These are phyloP conservation scores for Phrynocephalus forsythii DNA, from an alignment of 2,797 vertebrate genomes.

Conservation along the genomic window DNA sequence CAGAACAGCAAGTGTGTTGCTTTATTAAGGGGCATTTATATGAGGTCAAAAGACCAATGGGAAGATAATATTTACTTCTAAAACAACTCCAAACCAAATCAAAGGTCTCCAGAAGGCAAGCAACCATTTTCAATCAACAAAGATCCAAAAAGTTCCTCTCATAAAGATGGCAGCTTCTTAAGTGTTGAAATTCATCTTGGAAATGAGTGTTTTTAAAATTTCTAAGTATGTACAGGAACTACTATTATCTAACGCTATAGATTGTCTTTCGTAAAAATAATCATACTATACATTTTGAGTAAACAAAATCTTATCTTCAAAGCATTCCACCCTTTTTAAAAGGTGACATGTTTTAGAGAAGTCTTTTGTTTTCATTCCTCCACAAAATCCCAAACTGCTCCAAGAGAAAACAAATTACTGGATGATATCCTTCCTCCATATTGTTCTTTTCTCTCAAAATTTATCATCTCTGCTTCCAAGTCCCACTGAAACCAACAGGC, in stretches of 20 bases:
- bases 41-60: not conserved
- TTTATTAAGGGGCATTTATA: not conserved
- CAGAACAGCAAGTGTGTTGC: not conserved
- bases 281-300: constrained; percentile 5
- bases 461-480: not conserved
- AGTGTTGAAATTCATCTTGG: not conserved
- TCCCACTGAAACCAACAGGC: not conserved
- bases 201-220: not conserved
- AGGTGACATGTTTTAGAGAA: not conserved
- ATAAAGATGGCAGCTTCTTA: not conserved
- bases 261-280: constrained; percentile 11
- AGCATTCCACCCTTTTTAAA: not conserved
- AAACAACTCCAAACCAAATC: not conserved
- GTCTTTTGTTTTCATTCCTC: not conserved
- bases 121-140: not conserved
- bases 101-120: not conserved
- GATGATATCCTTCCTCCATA: not conserved
- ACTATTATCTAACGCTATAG: not conserved
- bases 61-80: not conserved
- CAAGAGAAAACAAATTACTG: not conserved
- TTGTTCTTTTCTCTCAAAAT: not conserved
- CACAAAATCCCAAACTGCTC: not conserved
- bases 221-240: not conserved
- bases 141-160: not conserved
- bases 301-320: not conserved